These are phyloP conservation scores for Arothron firmamentum DNA, from an alignment of 2,113 vertebrate species.

Conservation along the genomic window DNA sequence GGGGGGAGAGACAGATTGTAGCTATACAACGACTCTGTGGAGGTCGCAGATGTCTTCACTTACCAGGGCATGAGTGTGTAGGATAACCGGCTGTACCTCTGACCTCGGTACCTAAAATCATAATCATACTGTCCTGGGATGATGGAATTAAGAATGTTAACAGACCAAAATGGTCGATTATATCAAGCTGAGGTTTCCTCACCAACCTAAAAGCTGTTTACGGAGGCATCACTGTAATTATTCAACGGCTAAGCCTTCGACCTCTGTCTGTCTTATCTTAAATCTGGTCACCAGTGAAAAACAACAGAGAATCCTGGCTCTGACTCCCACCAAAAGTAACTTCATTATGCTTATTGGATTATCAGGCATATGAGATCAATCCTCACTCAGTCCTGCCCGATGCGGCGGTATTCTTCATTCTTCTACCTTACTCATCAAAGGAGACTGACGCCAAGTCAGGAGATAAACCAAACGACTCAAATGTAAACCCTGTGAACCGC, in stretches of 20 bases:
- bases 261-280: neutral
- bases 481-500: no score
- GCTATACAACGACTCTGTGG: constrained; percentile 3
- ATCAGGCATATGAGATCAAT: no score
- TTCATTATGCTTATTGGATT: no score
- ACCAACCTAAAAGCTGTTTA: constrained; percentile 28
- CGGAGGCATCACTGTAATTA: constrained; percentile 14
- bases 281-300: neutral
- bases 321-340: no score
- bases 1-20: constrained; percentile 15
- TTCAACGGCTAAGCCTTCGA: neutral
- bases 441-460: neutral
- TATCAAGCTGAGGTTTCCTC: no score
- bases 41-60: constrained; percentile 23
- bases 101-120: constrained; percentile 9
- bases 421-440: neutral
- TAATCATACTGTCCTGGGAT: constrained; percentile 19
- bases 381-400: no score
- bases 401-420: no score
- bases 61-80: neutral
- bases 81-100: neutral
- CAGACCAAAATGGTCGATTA: no score
- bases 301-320: neutral
- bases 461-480: no score
- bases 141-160: neutral